These are phyloP conservation scores for Acronicta aceris DNA, from an alignment of 2,888 invertebrate genomes.

Conservation along the genomic window DNA sequence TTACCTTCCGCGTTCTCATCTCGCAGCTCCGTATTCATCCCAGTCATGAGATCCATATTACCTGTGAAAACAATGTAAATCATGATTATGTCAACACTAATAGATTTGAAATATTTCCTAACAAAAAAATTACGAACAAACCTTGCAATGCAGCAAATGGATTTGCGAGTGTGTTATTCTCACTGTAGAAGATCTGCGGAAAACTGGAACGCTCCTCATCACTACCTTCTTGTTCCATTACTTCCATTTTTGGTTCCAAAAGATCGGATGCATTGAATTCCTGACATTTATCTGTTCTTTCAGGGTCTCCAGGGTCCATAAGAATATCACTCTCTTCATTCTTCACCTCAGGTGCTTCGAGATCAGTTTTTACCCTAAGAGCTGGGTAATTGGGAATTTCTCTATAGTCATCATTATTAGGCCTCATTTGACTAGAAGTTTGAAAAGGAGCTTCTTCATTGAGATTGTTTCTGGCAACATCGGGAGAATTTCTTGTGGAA, in stretches of 20 bases:
- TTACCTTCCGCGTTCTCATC: conserved; percentile 86
- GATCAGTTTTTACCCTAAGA: conserved; percentile 88
- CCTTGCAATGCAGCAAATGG: conserved; percentile 87
- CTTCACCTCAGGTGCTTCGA: conserved; percentile 87
- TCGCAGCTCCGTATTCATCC: conserved; percentile 81
- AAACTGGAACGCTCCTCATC: conserved; percentile 90
- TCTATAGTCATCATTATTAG: conserved; percentile 88
- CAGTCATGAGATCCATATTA: conserved; percentile 85
- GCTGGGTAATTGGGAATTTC: conserved; percentile 85
- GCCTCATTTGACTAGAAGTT: conserved; percentile 89
- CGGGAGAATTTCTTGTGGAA: conserved; percentile 87
- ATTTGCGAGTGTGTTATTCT: conserved; percentile 83
- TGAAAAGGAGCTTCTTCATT: conserved; percentile 87
- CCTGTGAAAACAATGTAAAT: conserved; percentile 66
- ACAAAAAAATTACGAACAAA: conserved; percentile 46
- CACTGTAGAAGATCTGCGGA: conserved; percentile 81
- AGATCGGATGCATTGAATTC: conserved; percentile 85
- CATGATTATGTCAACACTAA: conserved; percentile 17
- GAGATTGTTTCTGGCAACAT: conserved; percentile 89
- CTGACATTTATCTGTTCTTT: conserved; percentile 80
- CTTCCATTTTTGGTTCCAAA: conserved; percentile 92
- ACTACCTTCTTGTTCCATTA: conserved; percentile 91
- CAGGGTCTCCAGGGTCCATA: conserved; percentile 84
- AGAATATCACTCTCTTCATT: conserved; percentile 85
- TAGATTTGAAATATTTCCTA: conserved; percentile 12